phyloP scores from a whole-genome alignment of 2,113 vertebrate species.

The Poeciliopsis retropinna region DNA sequence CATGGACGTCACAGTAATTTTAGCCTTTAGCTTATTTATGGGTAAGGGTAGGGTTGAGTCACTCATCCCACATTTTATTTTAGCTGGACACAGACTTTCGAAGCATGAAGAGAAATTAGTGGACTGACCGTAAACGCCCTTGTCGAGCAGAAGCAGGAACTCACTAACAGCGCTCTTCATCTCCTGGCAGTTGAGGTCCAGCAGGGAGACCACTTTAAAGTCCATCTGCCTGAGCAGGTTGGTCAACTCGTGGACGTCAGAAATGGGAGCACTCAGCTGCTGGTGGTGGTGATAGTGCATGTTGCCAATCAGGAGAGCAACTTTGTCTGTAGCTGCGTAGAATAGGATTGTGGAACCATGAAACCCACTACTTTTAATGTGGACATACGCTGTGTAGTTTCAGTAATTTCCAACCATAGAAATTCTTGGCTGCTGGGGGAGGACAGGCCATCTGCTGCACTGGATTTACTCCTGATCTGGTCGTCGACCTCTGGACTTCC shows the following conservation, averaged over 20 bases:
- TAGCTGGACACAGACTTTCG: not conserved
- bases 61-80: not conserved
- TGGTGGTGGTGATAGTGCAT: slow-evolving; percentile 86
- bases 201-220: slow-evolving; percentile 89
- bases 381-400: not conserved
- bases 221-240: slow-evolving; percentile 86
- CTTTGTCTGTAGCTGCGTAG: slow-evolving; percentile 87
- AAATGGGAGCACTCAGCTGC: slow-evolving; percentile 83
- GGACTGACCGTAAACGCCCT: slow-evolving; percentile 84
- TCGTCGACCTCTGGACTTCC: slow-evolving; percentile 13
- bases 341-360: not conserved
- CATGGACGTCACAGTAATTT: not conserved
- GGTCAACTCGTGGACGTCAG: slow-evolving; percentile 84
- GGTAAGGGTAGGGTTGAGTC: too few species aligned
- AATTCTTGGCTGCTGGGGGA: slow-evolving; percentile 19
- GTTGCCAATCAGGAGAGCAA: slow-evolving; percentile 88
- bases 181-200: slow-evolving; percentile 86
- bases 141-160: slow-evolving; percentile 87
- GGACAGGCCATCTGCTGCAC: slow-evolving; percentile 4
- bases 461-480: not conserved
- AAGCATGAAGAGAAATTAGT: too few species aligned
- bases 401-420: slow-evolving; percentile 75
- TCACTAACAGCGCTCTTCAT: slow-evolving; percentile 87
- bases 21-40: not conserved
- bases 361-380: not conserved